Conservation (phyloP, 35 echinoderm and acorn worm genomes). For the Chiridota heheva region DNA sequence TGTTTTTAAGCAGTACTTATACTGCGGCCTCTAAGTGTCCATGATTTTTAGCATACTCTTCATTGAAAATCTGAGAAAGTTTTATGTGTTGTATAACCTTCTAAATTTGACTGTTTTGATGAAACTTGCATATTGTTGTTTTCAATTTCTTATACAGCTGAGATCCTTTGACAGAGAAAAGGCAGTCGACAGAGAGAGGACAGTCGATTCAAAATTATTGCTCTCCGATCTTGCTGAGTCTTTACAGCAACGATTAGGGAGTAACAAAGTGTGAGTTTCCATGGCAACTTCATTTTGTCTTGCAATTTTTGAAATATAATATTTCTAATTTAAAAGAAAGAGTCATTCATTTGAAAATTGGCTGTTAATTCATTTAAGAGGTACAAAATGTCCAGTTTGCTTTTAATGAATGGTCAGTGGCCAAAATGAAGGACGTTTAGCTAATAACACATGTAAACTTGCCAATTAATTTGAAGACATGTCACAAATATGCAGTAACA, state of each 20-base stretch:
- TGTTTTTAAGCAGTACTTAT: too few species aligned
- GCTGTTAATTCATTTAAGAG: background rate
- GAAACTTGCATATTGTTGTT: background rate
- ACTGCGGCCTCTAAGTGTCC: too few species aligned
- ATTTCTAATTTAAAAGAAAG: background rate
- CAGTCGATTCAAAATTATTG: conserved; percentile 51
- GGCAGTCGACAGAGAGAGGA: too few species aligned
- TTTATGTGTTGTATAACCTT: background rate
- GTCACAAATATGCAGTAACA: too few species aligned
- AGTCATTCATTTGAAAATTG: background rate
- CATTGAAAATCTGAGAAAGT: too few species aligned
- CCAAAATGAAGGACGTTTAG: background rate
- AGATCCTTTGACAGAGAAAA: conserved; percentile 86
- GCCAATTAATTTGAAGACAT: too few species aligned
- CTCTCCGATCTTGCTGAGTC: conserved; percentile 52
- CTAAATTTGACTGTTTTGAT: background rate
- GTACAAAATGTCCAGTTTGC: background rate
- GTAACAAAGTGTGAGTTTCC: conserved; percentile 59
- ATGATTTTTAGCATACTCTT: too few species aligned
- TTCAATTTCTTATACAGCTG: conserved; percentile 39
- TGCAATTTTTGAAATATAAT: background rate
- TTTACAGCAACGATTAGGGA: conserved; percentile 57
- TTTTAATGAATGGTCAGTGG: background rate
- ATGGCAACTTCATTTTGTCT: background rate
- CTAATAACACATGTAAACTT: too few species aligned